phyloP scores from a whole-genome alignment of 2,888 invertebrate genomes.

The Molorchus minor region DNA sequence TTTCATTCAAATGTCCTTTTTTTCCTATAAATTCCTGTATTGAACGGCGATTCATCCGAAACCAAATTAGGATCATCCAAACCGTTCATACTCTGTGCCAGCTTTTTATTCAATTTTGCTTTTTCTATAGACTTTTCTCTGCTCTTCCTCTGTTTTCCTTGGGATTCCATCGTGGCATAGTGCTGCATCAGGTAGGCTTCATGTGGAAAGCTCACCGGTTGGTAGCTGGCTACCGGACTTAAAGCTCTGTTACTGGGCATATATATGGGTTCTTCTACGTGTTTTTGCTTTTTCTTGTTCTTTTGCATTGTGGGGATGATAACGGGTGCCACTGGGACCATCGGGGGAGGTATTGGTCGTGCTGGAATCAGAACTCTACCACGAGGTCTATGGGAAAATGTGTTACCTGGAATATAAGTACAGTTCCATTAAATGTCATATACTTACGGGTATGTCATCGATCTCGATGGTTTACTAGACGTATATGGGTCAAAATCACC shows the following conservation, averaged over 20 bases:
- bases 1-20: constrained; percentile 91
- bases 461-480: no score
- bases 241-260: constrained; percentile 67
- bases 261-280: constrained; percentile 70
- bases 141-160: constrained; percentile 64
- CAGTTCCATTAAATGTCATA: no score
- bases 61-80: constrained; percentile 65
- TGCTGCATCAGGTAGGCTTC: constrained; percentile 69
- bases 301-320: constrained; percentile 67
- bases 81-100: constrained; percentile 75
- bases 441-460: no score
- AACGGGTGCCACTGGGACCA: constrained; percentile 55
- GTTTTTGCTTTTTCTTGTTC: constrained; percentile 60
- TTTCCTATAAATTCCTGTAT: constrained; percentile 89
- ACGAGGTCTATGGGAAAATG: constrained; percentile 63
- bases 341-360: constrained; percentile 62
- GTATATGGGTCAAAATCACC: no score
- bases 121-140: constrained; percentile 66
- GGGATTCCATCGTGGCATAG: constrained; percentile 66
- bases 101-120: constrained; percentile 66
- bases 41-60: constrained; percentile 68
- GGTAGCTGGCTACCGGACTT: constrained; percentile 69
- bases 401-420: constrained; percentile 47
- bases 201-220: constrained; percentile 68
- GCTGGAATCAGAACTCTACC: constrained; percentile 68